Evolutionary conservation across 2,797 vertebrate species (phyloP).

Genomic region (Morelia viridis): DNA sequence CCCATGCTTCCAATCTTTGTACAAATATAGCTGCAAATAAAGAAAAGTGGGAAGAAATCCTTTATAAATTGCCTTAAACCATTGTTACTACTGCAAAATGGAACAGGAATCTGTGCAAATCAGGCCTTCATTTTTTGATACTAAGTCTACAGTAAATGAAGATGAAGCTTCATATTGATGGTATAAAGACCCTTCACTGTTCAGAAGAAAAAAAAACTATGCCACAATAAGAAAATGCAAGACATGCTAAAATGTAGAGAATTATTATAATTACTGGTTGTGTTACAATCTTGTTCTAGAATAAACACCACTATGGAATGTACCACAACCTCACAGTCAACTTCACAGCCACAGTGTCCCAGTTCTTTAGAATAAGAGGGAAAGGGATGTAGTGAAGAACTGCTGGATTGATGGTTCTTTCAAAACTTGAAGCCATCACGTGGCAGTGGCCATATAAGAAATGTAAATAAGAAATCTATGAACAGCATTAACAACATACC

Average conservation of each 20-base stretch:
- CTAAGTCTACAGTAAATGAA: not conserved
- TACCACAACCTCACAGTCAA: slow-evolving; percentile 9
- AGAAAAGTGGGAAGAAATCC: not conserved
- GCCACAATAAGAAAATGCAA: slow-evolving; percentile 14
- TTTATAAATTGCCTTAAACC: slow-evolving; percentile 10
- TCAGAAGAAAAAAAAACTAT: not conserved
- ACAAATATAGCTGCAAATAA: not conserved
- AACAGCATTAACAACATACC: slow-evolving; percentile 49
- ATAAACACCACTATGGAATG: not conserved
- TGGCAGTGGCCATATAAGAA: slow-evolving; percentile 45
- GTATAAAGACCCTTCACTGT: slow-evolving; percentile 4
- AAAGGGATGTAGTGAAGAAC: slow-evolving; percentile 24
- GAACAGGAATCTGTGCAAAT: not conserved
- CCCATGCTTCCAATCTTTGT: slow-evolving; percentile 6
- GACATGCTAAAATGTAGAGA: slow-evolving; percentile 26
- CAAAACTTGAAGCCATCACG: slow-evolving; percentile 15
- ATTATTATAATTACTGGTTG: not conserved
- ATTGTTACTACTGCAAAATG: not conserved
- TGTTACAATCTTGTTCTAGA: not conserved
- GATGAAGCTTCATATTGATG: not conserved
- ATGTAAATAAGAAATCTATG: slow-evolving; percentile 35
- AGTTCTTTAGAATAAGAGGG: not conserved
- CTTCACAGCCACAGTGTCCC: slow-evolving; percentile 1
- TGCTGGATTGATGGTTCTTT: slow-evolving; percentile 26
- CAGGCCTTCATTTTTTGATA: not conserved